phyloP scores from a whole-genome alignment of 2,888 invertebrate genomes.

The Dolomedes plantarius region DNA sequence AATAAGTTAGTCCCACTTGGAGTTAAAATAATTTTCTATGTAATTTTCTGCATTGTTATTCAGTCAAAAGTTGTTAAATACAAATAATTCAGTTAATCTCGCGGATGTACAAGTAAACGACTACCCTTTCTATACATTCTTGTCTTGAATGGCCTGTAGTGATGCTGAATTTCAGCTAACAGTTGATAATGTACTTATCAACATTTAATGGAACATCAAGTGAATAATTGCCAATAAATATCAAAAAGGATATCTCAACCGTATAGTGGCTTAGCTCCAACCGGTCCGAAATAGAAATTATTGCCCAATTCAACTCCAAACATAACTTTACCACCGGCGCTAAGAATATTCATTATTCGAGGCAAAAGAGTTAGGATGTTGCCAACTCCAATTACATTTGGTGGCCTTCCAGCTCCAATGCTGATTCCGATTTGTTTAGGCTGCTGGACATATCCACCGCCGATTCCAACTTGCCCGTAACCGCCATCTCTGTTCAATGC shows the following conservation, averaged over 20 bases:
- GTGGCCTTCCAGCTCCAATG: constrained; percentile 28
- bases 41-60: no score
- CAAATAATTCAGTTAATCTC: no score
- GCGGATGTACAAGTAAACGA: no score
- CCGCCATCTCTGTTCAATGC: constrained; percentile 42
- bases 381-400: constrained; percentile 15
- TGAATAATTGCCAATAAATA: not conserved
- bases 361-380: constrained; percentile 46
- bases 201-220: not conserved
- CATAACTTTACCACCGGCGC: constrained; percentile 63
- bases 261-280: constrained; percentile 53
- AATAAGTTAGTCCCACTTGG: no score
- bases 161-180: not conserved
- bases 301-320: constrained; percentile 63
- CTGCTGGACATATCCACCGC: not conserved
- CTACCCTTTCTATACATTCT: no score
- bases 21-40: no score
- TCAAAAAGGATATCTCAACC: not conserved
- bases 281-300: constrained; percentile 68
- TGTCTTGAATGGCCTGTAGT: not conserved
- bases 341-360: constrained; percentile 48
- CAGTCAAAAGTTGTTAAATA: no score
- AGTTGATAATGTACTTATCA: not conserved
- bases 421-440: constrained; percentile 39
- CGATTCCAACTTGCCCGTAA: not conserved